Base-by-base conservation (phyloP, 2,888 invertebrate species). In the Rhingia rostrata region DNA sequence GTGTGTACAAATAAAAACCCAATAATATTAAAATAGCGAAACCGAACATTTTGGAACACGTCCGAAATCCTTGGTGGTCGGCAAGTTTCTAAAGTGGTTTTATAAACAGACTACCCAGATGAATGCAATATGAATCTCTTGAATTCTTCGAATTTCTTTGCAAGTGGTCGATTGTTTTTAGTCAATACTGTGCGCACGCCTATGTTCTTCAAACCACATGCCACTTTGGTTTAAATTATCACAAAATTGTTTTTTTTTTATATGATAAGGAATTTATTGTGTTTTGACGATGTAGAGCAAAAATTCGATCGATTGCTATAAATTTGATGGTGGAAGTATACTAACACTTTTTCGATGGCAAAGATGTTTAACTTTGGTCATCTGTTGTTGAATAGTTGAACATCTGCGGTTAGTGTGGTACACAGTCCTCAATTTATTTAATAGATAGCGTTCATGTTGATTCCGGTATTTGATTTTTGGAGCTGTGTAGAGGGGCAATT, bases 181-280 rank as follows among this genome's bases (percentile, higher is more conserved):
- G 35, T 33, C 35, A 61, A 33, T 3, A 61, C 45, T 61, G 35
- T 61, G 7, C n/a, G 12, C 12, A 43, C 22, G 32, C 32, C 43
- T 9, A 5, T 4, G 2, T 53, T 33, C 7, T 9, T 22, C 14
- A 47, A 22, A 47, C 53, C n/a, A 10, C 33, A 53, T 53, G 33
- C 53, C 54, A 37, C 4, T 14, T 4, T 37, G 33, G 61, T 45
- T 61, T 22, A 47, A 61, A 61, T 61, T 61, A 61, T 47, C 35
- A 14, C 12, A 33, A 4, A 14, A 47, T 41, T 43, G 4, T 14
- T 61, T 33, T 35, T 47, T n/a, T 35, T 47, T 53, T 12, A 6
- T 33, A 14, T 35, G 22, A 47, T 33, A 47, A 47, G 9, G 61
- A 22, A 47, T 35, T 35, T 47, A 61, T 61, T 61, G 61, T 33